Evolutionary conservation across 2,888 invertebrate genomes (phyloP), one percentile per base, ranked within the genome.

Genomic region (Muschampia plurimacula): DNA sequence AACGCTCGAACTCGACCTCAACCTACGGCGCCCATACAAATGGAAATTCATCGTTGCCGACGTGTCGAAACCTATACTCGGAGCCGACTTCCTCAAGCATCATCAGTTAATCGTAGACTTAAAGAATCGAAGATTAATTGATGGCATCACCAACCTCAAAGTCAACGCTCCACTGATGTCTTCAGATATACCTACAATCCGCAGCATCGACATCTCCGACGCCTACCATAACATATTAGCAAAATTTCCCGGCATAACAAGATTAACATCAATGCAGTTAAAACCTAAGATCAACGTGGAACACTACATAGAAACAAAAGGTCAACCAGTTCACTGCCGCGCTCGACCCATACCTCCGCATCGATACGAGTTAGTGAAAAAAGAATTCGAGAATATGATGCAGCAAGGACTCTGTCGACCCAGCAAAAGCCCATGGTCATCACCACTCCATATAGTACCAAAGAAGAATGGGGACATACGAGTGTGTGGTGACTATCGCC

Each of bases 401-500:
- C 22, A 22, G 22, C 22, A 22, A 22, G 22, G 22, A 22, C 22
- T 22, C 22, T 22, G 22, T 41, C 65, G 59, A 15, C 74, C 73
- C 2, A 63, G 52, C 55, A 74, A 74, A n/a, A 73, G 72, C 59
- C 69, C 69, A 28, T 73, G 73, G 75, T 72, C 73, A 22, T 72
- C 69, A 60, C 73, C 74, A 13, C 64, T 74, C 1, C 74, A 70
- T 64, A 28, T 74, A 2, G 65, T 71, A 13, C 67, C 74, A 0
- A 74, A 72, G 39, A 74, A 69, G 15, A 72, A 72, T n/a, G 69
- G 74, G 12, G 69, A 69, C 2, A 10, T 71, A 4, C 60, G 72
- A 4, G 52, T 66, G 2, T 72, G 72, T 52, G 74, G 72, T 1
- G 72, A 72, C 36, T 74, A 74, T n/a, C 71, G 87, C 1, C 60